phyloP scores from a whole-genome alignment of 2,113 vertebrate species.

The Proterorhinus semilunaris region DNA sequence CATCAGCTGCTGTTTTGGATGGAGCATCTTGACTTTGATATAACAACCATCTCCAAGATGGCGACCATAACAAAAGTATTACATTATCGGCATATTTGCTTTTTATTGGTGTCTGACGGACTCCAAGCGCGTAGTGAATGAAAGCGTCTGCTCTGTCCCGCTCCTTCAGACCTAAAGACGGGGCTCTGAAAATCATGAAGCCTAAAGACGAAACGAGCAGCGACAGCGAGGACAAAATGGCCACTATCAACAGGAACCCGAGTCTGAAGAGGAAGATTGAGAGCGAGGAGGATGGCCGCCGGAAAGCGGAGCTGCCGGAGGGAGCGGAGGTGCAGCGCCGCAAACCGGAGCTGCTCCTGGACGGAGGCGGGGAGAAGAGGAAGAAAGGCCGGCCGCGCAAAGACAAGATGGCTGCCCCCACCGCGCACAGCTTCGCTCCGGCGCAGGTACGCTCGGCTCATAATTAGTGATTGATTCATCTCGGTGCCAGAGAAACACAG shows the following conservation, averaged over 20 bases:
- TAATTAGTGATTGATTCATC: too few relatives aligned
- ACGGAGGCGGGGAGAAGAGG: conserved; percentile 89
- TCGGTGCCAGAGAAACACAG: too few relatives aligned
- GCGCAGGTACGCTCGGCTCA: conserved; percentile 41
- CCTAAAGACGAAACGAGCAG: conserved; percentile 92
- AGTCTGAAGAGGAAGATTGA: conserved; percentile 82
- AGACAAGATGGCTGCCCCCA: conserved; percentile 84
- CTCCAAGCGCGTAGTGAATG: too few relatives aligned
- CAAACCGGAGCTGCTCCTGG: conserved; percentile 82
- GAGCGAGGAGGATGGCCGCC: neutral
- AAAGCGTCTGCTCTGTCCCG: neutral
- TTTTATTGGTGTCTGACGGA: too few relatives aligned
- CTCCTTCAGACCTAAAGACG: conserved; percentile 81
- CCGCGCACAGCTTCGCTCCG: conserved; percentile 83
- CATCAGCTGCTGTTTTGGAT: too few relatives aligned
- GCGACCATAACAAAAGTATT: too few relatives aligned
- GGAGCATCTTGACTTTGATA: too few relatives aligned
- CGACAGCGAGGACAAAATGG: conserved; percentile 93
- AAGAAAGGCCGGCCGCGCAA: conserved; percentile 95
- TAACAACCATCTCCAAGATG: too few relatives aligned
- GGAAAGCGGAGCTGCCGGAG: neutral
- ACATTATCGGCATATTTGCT: too few relatives aligned
- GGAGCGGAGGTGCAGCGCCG: neutral
- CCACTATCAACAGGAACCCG: conserved; percentile 82
- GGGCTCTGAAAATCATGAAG: conserved; percentile 79